These are phyloP conservation scores for Diachrysia chrysitis DNA, from an alignment of 2,888 invertebrate species.

Conservation along the genomic window DNA sequence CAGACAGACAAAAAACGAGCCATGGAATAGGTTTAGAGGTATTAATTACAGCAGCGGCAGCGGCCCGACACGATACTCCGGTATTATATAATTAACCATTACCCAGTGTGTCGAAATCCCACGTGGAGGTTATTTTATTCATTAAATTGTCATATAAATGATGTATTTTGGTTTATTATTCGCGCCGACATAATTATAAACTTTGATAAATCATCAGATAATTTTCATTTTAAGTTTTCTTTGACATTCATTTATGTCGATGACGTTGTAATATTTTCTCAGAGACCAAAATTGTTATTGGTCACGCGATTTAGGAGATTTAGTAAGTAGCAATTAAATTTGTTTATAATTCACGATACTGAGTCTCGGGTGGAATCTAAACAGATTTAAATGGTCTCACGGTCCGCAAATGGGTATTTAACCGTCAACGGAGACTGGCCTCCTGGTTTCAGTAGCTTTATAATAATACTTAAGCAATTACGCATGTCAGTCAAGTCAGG, in stretches of 20 bases:
- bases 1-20: slow-evolving; percentile 75
- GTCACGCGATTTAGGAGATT: slow-evolving; percentile 53
- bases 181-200: slow-evolving; percentile 53
- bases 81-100: slow-evolving; percentile 74
- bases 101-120: slow-evolving; percentile 67
- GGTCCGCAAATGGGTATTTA: slow-evolving; percentile 65
- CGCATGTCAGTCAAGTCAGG: slow-evolving; percentile 61
- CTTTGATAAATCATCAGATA: slow-evolving; percentile 51
- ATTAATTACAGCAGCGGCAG: slow-evolving; percentile 74
- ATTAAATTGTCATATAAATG: slow-evolving; percentile 64
- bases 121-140: slow-evolving; percentile 67
- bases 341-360: slow-evolving; percentile 41
- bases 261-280: slow-evolving; percentile 33
- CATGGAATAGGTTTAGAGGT: slow-evolving; percentile 72
- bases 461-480: slow-evolving; percentile 79
- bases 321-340: slow-evolving; percentile 50
- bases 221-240: slow-evolving; percentile 48
- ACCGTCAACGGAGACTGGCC: slow-evolving; percentile 65
- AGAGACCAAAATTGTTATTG: slow-evolving; percentile 32
- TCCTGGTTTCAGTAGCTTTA: slow-evolving; percentile 82
- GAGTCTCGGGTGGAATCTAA: slow-evolving; percentile 44
- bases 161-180: slow-evolving; percentile 62
- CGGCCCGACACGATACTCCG: slow-evolving; percentile 66
- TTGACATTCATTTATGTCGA: slow-evolving; percentile 16
- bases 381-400: slow-evolving; percentile 69